Conservation (phyloP, 2,797 vertebrate species). For the Hemibagrus guttatus region DNA sequence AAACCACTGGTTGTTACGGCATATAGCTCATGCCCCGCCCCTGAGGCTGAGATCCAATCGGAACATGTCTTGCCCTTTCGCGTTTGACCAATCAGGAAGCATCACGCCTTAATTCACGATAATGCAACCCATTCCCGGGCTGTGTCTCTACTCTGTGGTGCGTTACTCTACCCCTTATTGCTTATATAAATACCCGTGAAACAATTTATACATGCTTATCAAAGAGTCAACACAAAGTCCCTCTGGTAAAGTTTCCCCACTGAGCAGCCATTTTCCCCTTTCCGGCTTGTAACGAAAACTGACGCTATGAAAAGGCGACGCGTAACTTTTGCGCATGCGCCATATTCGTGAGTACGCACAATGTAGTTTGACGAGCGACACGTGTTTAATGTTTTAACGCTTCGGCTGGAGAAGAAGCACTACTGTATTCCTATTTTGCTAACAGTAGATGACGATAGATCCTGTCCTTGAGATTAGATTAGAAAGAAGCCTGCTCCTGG, state of each 20-base stretch:
- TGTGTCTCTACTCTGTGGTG: not conserved
- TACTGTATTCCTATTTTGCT: not conserved
- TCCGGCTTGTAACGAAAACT: not conserved
- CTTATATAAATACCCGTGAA: not conserved
- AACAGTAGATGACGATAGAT: not conserved
- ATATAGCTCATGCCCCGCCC: not conserved
- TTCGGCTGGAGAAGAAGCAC: not conserved
- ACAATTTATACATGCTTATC: not conserved
- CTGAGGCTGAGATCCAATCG: not conserved
- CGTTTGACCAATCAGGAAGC: not conserved
- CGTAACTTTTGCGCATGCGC: not conserved
- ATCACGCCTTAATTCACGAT: not conserved
- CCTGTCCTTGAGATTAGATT: too few relatives aligned
- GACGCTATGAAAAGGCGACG: not conserved
- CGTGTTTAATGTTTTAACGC: not conserved
- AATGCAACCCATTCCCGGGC: not conserved
- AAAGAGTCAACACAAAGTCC: not conserved
- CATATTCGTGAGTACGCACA: too few relatives aligned
- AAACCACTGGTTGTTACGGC: not conserved
- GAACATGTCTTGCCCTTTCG: not conserved
- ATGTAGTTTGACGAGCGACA: not conserved
- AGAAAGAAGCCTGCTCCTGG: too few relatives aligned
- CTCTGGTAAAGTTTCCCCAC: too few relatives aligned
- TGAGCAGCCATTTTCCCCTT: not conserved
- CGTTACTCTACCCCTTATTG: too few relatives aligned